phyloP scores from a whole-genome alignment of 1,140 invertebrate genomes.

The Zaprionus ornatus region DNA sequence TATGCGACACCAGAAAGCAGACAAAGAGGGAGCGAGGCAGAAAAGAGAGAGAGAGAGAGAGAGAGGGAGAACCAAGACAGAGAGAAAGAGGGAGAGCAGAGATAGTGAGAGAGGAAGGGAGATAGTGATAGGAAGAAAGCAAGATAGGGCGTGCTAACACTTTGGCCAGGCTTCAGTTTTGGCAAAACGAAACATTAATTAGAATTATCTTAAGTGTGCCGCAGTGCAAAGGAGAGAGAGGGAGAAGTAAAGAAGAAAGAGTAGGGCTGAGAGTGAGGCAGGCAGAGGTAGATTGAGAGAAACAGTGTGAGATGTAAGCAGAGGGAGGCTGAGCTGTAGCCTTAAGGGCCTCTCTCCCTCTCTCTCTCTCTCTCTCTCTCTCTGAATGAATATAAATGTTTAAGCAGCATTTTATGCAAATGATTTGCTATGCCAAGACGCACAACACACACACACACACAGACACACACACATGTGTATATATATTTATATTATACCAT shows the following conservation, averaged over 20 bases:
- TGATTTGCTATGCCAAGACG: conserved; percentile 49
- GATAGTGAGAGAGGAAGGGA: not conserved
- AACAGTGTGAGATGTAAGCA: not conserved
- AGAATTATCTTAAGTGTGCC: conserved; percentile 65
- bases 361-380: not conserved
- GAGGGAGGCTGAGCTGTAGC: not conserved
- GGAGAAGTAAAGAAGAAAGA: not conserved
- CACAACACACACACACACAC: conserved; percentile 9
- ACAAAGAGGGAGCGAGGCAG: not conserved
- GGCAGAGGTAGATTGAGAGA: not conserved
- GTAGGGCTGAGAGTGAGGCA: not conserved
- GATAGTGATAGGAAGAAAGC: not conserved
- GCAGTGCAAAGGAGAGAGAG: not conserved
- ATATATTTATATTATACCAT: not conserved
- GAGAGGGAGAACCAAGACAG: not conserved
- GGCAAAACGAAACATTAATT: conserved; percentile 50
- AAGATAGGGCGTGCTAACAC: conserved; percentile 7
- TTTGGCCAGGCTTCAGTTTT: conserved; percentile 15
- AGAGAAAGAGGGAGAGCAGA: not conserved
- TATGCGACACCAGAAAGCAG: conserved; percentile 31
- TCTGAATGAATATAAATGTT: conserved; percentile 58
- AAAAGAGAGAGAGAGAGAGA: not conserved
- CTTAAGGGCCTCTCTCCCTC: conserved; percentile 4
- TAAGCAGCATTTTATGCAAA: conserved; percentile 69
- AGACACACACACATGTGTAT: not conserved